Base-by-base conservation (phyloP, 2,888 invertebrate genomes). In the Luffia ferchaultella region DNA sequence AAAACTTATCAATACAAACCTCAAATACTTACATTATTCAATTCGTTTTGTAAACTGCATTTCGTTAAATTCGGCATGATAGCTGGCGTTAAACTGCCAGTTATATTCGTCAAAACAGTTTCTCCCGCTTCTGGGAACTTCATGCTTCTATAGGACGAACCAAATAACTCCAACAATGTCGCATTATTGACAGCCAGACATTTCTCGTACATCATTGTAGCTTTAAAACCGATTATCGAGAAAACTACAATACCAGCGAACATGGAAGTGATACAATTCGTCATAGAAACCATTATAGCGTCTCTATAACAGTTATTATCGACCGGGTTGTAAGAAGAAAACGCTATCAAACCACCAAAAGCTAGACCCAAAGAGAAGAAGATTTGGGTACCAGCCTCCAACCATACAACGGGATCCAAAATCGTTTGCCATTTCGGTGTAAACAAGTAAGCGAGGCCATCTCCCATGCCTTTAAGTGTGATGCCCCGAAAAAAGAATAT, bases 331-430 rank as follows among this genome's bases (percentile, higher is more conserved):
- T 98, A 98, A 0, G 97, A 97, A 0, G 95, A 94, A 69, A 97
- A 98, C 0, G 97, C 97, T 54, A 98, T 97, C 41, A 98, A 84
- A 7, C 97, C 97, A 12, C 98, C 98, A 62, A 98, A 98, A 1
- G 97, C 97, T 47, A 98, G 79, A 7, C 97, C 97, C 54, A 97
- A 87, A 0, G 97, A 97, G 76, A 97, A 98, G 83, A 98, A 98
- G 62, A 98, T 97, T 73, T 98, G 98, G 0, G 97, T 97, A 1
- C 97, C 97, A 0, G 98, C 97, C 78, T 98, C 97, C 50, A 98
- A 77, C 98, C 98, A 98, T 0, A 98, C 97, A 0, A 95, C 94
- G 7, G 97, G 97, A 79, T 97, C 97, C 40, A 92, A 77, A 52
- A 98, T 87, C 53, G 90, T 95, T 63, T 93, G 92, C 93, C 97